Percentiles rank a stretch among this genome's conserved stretches.
Evolutionary conservation across 2,113 vertebrate genomes (phyloP).

Genomic region (Phrynosoma platyrhinos): DNA sequence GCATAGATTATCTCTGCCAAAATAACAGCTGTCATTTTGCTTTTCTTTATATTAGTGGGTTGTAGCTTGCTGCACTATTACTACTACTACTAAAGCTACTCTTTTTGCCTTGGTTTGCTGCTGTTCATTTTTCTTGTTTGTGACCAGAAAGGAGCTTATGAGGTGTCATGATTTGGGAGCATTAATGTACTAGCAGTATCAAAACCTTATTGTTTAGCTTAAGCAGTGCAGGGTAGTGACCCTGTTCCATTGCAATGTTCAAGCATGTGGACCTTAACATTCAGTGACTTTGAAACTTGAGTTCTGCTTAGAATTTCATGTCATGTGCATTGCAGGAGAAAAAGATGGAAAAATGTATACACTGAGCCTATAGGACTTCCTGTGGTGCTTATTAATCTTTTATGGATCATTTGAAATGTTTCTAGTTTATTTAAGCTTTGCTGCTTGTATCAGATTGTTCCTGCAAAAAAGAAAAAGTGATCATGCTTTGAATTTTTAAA

Average conservation of each 20-base stretch:
- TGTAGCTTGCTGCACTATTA: conserved; percentile 68
- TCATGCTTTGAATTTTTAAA: conserved; percentile 90
- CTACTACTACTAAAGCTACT: conserved; percentile 38
- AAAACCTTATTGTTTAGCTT: conserved; percentile 76
- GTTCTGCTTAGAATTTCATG: conserved; percentile 85
- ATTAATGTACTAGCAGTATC: conserved; percentile 73
- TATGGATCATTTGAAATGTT: conserved; percentile 91
- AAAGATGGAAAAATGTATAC: conserved; percentile 81
- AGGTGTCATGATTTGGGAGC: conserved; percentile 69
- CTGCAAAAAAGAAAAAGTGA: conserved; percentile 82
- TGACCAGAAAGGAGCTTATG: conserved; percentile 63
- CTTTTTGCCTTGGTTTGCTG: conserved; percentile 71
- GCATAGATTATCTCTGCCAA: conserved; percentile 87
- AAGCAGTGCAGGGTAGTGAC: conserved; percentile 65
- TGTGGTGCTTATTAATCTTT: conserved; percentile 88
- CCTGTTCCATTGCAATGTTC: conserved; percentile 58
- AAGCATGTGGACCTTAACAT: conserved; percentile 74
- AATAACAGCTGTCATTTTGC: conserved; percentile 86
- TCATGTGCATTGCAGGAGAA: conserved; percentile 77
- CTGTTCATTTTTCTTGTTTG: conserved; percentile 70
- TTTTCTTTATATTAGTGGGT: conserved; percentile 81
- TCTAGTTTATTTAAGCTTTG: conserved; percentile 88
- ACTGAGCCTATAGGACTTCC: conserved; percentile 86
- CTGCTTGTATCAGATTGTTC: conserved; percentile 88
- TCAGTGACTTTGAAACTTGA: conserved; percentile 83